Conservation (phyloP, 2,888 invertebrate species). For the Syrista parreyssii region DNA sequence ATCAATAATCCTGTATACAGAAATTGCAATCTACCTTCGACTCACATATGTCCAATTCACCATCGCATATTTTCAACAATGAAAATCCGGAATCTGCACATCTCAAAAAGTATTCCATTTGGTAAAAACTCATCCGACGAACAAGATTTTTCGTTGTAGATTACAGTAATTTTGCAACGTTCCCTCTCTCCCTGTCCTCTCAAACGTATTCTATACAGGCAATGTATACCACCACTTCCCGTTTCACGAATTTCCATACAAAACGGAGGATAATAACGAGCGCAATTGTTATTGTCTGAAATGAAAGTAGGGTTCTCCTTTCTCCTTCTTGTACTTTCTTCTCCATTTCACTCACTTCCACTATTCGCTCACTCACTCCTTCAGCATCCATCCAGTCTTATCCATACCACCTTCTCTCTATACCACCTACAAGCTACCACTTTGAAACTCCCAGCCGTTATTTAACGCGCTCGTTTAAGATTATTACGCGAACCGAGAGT, state of each 20-base stretch:
- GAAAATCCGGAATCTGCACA: background rate
- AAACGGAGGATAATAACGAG: conserved; percentile 24
- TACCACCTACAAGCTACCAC: conserved; percentile 5
- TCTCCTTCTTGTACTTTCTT: background rate
- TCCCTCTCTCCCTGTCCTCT: conserved; percentile 5
- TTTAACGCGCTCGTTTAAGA: conserved; percentile 28
- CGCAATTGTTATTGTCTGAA: conserved; percentile 23
- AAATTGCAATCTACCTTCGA: background rate
- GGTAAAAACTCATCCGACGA: background rate
- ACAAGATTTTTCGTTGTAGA: background rate
- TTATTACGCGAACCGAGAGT: conserved; percentile 23
- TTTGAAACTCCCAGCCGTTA: conserved; percentile 19
- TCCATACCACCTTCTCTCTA: background rate
- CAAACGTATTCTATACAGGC: background rate
- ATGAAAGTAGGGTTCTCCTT: conserved; percentile 4
- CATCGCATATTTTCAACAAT: background rate
- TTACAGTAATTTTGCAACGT: background rate
- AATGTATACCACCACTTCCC: conserved; percentile 11
- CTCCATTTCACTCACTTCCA: conserved; percentile 6
- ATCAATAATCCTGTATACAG: conserved; percentile 24
- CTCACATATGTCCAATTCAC: background rate
- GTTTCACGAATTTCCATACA: conserved; percentile 19
- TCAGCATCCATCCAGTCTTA: conserved; percentile 4
- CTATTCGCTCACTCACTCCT: background rate
- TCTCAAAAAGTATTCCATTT: background rate